Evolutionary conservation across 2,113 vertebrate species (phyloP), one percentile per base, ranked within the genome.

Genomic region (Chamaea fasciata): DNA sequence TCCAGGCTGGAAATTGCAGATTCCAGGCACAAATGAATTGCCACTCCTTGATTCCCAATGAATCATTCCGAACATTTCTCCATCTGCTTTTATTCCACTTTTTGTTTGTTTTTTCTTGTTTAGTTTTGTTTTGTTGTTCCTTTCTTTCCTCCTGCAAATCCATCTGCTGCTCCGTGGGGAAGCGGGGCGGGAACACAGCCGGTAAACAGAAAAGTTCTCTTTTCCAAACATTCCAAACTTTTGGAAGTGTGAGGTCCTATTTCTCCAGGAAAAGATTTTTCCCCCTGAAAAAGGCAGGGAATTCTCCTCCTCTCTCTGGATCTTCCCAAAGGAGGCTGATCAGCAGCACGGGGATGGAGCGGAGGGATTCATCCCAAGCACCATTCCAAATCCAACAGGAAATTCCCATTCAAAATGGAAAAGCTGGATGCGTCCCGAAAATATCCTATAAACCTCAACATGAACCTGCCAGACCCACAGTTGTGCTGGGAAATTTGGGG

Each of bases 31-130:
- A 79, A 79, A 82, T 49, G 87, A 73, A 60, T 79, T 75, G 84
- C 94, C 84, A 30, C 81, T 90, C 84, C 89, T 89, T 18, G 78
- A 83, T 91, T 92, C 90, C 90, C 78, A 87, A 27, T 89, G 91
- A 89, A 93, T 94, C 87, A 68, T 60, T 91, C 82, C 92, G 56
- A 71, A n/a, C 63, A 0, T 87, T 94, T 73, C 91, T 91, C 93
- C 94, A 82, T 87, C 89, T 92, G 89, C 84, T 89, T 92, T 91
- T 75, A 76, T 92, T 82, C 84, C 70, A 16, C 10, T 49, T 70
- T 33, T 79, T 56, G 63, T 56, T 60, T 12, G 63, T 56, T 60
- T 12, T 31, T 8, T 27, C 15, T 52, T 52, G 27, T 23, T 56
- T n/a, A n/a, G 63, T 56, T 60, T 12, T 31, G 37, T 27, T 27